Percentiles rank a stretch among this genome's conserved stretches.
Evolutionary conservation across 1,140 invertebrate species (phyloP).

Genomic region (Micrasema longulum): DNA sequence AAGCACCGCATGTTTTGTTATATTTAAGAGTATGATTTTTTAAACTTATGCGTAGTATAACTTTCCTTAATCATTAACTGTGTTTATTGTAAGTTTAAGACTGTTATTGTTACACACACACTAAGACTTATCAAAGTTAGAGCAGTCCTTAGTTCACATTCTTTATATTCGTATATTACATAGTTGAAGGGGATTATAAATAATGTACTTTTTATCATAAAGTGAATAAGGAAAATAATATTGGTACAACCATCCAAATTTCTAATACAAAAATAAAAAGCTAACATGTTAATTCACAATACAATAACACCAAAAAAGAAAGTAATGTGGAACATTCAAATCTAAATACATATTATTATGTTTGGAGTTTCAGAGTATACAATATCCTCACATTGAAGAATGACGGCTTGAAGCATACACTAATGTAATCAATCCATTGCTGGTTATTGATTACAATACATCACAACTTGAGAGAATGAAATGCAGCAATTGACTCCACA

Average conservation of each 20-base stretch:
- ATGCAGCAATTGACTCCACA: constrained; percentile 10
- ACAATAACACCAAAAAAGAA: constrained; percentile 32
- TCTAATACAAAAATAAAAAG: constrained; percentile 17
- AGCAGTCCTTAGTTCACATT: constrained; percentile 36
- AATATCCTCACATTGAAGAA: neutral
- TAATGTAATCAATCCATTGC: no score
- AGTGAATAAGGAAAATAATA: neutral
- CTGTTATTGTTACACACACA: constrained; percentile 22
- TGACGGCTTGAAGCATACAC: no score
- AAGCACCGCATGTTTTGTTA: constrained; percentile 50
- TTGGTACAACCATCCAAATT: neutral
- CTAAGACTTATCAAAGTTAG: constrained; percentile 25
- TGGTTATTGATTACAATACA: neutral
- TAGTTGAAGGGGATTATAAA: constrained; percentile 9
- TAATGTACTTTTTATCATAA: constrained; percentile 1
- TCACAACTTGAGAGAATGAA: constrained; percentile 3
- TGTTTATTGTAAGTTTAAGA: neutral
- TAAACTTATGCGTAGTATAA: constrained; percentile 20
- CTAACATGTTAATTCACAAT: constrained; percentile 22
- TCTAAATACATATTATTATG: constrained; percentile 1
- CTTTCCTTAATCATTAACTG: constrained; percentile 3
- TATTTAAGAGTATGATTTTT: constrained; percentile 30
- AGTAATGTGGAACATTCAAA: constrained; percentile 16
- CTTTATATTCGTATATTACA: constrained; percentile 4
- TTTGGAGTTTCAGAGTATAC: constrained; percentile 11